Evolutionary conservation across 2,113 vertebrate genomes (phyloP).

Genomic region (Petromus typicus): DNA sequence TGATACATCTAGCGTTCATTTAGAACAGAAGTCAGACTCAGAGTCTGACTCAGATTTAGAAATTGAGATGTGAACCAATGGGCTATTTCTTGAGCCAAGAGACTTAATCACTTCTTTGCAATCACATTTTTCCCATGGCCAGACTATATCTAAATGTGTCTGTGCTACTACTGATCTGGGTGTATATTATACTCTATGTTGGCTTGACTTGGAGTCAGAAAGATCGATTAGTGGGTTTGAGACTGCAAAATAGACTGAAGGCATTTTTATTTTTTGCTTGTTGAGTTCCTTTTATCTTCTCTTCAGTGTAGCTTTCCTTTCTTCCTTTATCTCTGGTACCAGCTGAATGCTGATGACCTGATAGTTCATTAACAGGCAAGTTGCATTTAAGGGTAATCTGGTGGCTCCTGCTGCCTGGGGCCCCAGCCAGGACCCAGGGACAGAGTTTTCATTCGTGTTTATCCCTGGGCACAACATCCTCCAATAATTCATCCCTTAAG

Average conservation of each 20-base stretch:
- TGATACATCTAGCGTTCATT: neutral
- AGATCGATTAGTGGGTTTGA: conserved; percentile 82
- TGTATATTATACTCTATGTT: neutral
- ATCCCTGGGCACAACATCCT: conserved; percentile 53
- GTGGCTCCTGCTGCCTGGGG: conserved; percentile 37
- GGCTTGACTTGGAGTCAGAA: conserved; percentile 48
- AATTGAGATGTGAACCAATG: neutral
- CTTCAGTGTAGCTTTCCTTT: conserved; percentile 81
- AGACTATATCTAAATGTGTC: neutral
- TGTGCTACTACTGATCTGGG: neutral
- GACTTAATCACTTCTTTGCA: neutral
- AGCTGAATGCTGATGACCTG: conserved; percentile 88
- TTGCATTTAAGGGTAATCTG: conserved; percentile 44
- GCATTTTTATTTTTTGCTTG: conserved; percentile 86
- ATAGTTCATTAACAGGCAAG: conserved; percentile 28
- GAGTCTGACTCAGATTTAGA: neutral
- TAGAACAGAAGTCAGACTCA: neutral
- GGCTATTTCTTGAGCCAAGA: conserved; percentile 12
- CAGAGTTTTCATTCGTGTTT: conserved; percentile 63
- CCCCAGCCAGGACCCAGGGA: neutral
- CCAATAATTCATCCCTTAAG: neutral
- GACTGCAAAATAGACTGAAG: conserved; percentile 84
- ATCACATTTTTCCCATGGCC: neutral
- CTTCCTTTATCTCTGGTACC: conserved; percentile 72
- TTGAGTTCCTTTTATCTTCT: conserved; percentile 85